phyloP scores from a whole-genome alignment of 2,113 vertebrate species.

The Sylvietta virens region DNA sequence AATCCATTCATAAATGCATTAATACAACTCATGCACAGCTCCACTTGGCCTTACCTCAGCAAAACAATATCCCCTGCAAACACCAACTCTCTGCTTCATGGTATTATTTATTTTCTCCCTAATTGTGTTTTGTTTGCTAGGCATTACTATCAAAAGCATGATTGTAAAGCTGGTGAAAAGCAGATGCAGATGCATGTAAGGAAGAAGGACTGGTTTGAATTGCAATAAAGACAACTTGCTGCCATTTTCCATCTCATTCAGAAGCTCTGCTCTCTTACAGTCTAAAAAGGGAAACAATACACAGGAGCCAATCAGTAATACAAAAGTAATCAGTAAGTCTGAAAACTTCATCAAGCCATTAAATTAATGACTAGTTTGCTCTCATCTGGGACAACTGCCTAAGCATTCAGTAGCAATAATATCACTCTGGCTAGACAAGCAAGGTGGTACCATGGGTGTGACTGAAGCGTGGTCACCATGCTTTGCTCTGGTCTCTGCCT shows the following conservation, averaged over 20 bases:
- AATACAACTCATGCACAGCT: not conserved
- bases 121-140: not conserved
- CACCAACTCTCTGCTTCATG: not conserved
- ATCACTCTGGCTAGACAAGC: not conserved
- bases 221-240: not conserved
- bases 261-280: not conserved
- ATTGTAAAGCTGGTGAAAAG: not conserved
- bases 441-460: not conserved
- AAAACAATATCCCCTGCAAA: not conserved
- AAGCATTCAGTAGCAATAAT: not conserved
- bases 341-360: not conserved
- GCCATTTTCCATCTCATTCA: not conserved
- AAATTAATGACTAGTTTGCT: not conserved
- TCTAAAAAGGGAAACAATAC: not conserved
- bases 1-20: not conserved
- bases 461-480: fast-evolving
- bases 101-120: not conserved
- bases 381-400: not conserved
- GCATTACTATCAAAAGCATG: not conserved
- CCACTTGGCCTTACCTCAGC: not conserved
- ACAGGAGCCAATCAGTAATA: not conserved
- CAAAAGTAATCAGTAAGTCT: not conserved
- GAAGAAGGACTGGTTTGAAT: not conserved
- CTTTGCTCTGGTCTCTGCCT: not conserved
- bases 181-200: not conserved